These are phyloP conservation scores for Takifugu bimaculatus DNA, from an alignment of 2,113 vertebrate species.

Conservation along the genomic window DNA sequence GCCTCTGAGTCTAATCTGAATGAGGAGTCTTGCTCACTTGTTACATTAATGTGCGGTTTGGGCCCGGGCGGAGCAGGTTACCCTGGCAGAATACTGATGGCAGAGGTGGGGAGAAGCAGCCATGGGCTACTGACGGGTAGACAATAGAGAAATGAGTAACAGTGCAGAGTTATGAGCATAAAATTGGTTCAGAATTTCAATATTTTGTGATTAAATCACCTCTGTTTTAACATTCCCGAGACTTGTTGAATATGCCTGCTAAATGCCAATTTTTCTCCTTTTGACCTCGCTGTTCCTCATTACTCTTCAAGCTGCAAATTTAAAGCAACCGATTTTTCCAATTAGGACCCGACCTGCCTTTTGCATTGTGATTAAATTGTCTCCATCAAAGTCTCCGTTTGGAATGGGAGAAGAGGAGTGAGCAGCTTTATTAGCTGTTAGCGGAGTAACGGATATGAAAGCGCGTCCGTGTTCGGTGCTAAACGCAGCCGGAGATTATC, in stretches of 20 bases:
- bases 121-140: conserved; percentile 25
- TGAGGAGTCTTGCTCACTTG: conserved; percentile 36
- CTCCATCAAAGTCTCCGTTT: conserved; percentile 45
- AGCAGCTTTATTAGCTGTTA: conserved; percentile 54
- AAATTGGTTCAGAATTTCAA: conserved; percentile 53
- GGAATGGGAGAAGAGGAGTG: conserved; percentile 35
- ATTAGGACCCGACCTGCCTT: conserved; percentile 2
- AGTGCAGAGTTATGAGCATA: conserved; percentile 33
- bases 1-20: conserved; percentile 34
- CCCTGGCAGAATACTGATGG: conserved; percentile 52
- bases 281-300: neutral
- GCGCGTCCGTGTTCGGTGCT: conserved; percentile 40
- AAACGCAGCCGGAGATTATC: conserved; percentile 65
- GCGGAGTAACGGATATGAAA: conserved; percentile 58
- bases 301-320: conserved; percentile 21
- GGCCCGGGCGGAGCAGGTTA: conserved; percentile 34
- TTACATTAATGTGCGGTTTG: conserved; percentile 45
- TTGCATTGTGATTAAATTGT: conserved; percentile 43
- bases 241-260: neutral
- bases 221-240: conserved; percentile 22
- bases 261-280: conserved; percentile 4
- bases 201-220: conserved; percentile 27
- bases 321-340: conserved; percentile 14
- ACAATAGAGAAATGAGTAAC: conserved; percentile 41
- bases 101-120: conserved; percentile 23